A percentile compares a stretch with the other conserved stretches of the same genome.
Conservation (phyloP, 2,797 vertebrate genomes). For the Morus bassanus region DNA sequence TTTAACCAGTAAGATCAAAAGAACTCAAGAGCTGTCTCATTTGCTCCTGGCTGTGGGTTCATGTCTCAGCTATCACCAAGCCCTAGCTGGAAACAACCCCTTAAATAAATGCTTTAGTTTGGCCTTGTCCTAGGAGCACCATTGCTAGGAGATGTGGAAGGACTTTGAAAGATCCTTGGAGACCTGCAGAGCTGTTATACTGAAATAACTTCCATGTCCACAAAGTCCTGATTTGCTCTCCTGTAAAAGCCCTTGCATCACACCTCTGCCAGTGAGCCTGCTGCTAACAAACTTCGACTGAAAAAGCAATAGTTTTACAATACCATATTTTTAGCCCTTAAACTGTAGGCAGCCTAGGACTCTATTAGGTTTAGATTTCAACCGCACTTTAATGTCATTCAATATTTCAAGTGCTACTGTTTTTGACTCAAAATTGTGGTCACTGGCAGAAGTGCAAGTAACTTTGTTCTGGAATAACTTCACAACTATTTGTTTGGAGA, state of each 20-base stretch:
- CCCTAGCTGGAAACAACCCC: background rate
- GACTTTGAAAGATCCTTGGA: background rate
- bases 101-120: background rate
- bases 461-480: background rate
- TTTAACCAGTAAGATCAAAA: slow-evolving; percentile 42
- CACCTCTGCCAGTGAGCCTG: background rate
- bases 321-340: background rate
- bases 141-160: slow-evolving; percentile 2
- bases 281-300: background rate
- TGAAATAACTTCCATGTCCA: background rate
- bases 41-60: background rate
- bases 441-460: background rate
- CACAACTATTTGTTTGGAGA: background rate
- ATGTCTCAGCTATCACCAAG: background rate
- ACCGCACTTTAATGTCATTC: background rate
- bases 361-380: background rate
- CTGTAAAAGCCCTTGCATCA: background rate
- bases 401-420: background rate
- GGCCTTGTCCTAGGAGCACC: background rate
- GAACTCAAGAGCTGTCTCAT: background rate
- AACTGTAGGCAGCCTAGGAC: background rate
- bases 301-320: background rate
- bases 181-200: background rate
- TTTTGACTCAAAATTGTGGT: background rate
- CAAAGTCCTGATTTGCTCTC: background rate